A percentile compares a stretch with the other conserved stretches of the same genome.
phyloP scores from a whole-genome alignment of 1,140 invertebrate species.

The Pogonognathellus flavescens region DNA sequence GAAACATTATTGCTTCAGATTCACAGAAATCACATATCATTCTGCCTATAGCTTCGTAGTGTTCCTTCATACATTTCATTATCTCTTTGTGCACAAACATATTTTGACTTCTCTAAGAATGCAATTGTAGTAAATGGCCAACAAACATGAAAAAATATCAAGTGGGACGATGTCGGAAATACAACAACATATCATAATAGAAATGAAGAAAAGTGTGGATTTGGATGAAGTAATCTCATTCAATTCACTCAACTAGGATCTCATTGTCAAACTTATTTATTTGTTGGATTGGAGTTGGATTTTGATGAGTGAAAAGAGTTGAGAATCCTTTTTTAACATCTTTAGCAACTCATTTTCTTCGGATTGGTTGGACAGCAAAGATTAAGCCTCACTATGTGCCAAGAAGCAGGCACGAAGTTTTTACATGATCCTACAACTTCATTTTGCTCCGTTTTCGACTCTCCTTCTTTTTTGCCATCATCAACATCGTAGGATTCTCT shows the following conservation, averaged over 20 bases:
- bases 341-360: constrained; percentile 1
- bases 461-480: neutral
- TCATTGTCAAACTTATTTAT: neutral
- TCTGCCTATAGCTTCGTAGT: too few relatives aligned
- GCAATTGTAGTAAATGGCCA: neutral
- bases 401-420: neutral
- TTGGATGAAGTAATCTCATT: neutral
- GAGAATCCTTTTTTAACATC: neutral
- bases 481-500: too few relatives aligned
- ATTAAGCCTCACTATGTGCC: constrained; percentile 14
- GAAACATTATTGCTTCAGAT: too few relatives aligned
- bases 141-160: constrained; percentile 5
- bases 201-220: neutral
- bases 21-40: too few relatives aligned
- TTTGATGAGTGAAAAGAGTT: neutral
- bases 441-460: neutral
- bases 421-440: neutral
- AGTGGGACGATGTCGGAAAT: constrained; percentile 34
- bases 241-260: neutral
- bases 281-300: neutral
- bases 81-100: too few relatives aligned
- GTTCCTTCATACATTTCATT: too few relatives aligned
- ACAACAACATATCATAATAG: neutral
- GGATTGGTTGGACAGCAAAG: neutral
- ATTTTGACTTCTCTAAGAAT: too few relatives aligned